Evolutionary conservation across 1,140 invertebrate genomes (phyloP), one percentile per base, ranked within the genome.

Genomic region (Zaprionus ornatus): DNA sequence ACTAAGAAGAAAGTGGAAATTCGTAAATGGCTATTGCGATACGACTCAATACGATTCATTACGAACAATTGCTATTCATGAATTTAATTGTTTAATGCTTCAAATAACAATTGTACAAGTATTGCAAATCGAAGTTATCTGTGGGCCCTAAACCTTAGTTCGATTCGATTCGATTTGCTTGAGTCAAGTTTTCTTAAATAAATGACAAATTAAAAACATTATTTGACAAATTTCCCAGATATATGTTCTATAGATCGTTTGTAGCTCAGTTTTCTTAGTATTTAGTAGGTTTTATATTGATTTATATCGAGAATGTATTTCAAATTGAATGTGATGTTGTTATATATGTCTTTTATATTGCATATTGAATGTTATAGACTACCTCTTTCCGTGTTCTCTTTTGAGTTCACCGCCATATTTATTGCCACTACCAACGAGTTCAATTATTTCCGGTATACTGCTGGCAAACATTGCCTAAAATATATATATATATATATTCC

Each of bases 401-500:
- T 98, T 98, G 95, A 98, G 98, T 95, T 98, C 97, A 93, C 98
- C 98, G 95, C 97, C 97, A 95, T 98, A 99, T 95, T 99, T 99
- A 95, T 97, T 98, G 94, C 98, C 97, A 96, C 96, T 97, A 95
- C 97, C 97, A 95, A 98, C 97, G 95, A 99, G 97, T 95, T 99
- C 98, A 95, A 98, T 98, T 95, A 99, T 98, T 96, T 99, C 98
- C 93, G 98, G 98, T 95, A 99, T 98, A 96, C 97, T 98, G 97
- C 97, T 98, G 95, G 98, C 97, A 97, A 98, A 98, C 95, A 98
- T 97, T 95, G 97, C 97, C 97, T 97, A 97, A 93, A 97, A 97
- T 92, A 85, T 73, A 55, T 52, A 48, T 48, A n/a, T n/a, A n/a
- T n/a, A 52, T 79, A 61, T 66, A 82, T 90, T 65, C 60, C 75